Evolutionary conservation across 1,140 invertebrate genomes (phyloP), one percentile per base, ranked within the genome.

Genomic region (Chironomus tepperi): DNA sequence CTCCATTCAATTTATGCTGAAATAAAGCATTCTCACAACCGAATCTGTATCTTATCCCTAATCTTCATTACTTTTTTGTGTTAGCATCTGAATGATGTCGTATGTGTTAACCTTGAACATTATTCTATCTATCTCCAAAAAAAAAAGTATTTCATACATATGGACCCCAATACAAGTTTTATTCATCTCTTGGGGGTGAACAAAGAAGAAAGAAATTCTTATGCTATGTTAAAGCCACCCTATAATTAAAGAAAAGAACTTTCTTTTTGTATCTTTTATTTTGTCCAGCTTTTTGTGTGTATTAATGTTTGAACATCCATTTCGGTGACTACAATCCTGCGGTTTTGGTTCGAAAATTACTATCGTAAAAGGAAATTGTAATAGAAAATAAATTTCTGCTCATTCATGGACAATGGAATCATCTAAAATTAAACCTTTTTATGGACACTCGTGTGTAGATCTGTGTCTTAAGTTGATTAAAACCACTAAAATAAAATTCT

Each of bases 401-500:
- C 43, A 10, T 47, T 9, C 43, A 15, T 57, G 47, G 47, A 57
- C 24, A 34, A 34, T 34, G 24, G 24, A 34, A 34, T 34, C 24
- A 34, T 34, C 24, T 34, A 34, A 34, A 34, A 34, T 34, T 34
- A 34, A 34, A 34, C 47, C n/a, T 12, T 57, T n/a, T 5, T n/a
- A 57, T 57, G 47, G 43, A 57, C n/a, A n/a, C 12, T 57, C 15
- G 12, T 15, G 15, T 57, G 47, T 15, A n/a, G n/a, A n/a, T n/a
- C n/a, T n/a, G 47, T 57, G 43, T 47, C 12, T 57, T 57, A 57
- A 57, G 47, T 57, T 57, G 47, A 57, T 57, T 57, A 57, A 57
- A 57, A 57, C 47, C 47, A n/a, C 47, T 15, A 12, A 57, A 57
- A 57, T 57, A 57, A 57, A 57, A 57, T 57, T 57, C 12, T n/a